These are phyloP conservation scores for Arge pagana DNA, from an alignment of 2,888 invertebrate genomes.

Conservation along the genomic window DNA sequence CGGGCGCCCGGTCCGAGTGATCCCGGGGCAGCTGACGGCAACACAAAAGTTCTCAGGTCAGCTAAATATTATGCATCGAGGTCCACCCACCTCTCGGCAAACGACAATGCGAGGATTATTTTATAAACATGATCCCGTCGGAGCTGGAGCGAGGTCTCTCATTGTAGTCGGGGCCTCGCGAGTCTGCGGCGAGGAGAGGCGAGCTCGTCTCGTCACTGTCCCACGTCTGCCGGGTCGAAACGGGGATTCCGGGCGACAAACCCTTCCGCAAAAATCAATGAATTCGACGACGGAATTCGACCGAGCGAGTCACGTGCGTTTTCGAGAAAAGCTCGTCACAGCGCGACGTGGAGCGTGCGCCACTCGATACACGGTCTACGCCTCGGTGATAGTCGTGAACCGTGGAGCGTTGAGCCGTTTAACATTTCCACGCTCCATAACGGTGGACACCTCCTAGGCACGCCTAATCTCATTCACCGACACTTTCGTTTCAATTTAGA, in stretches of 20 bases:
- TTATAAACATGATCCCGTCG: constrained; percentile 50
- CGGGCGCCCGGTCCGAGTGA: constrained; percentile 31
- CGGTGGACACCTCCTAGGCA: constrained; percentile 4
- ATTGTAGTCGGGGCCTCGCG: too few relatives aligned
- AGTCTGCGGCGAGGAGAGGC: too few relatives aligned
- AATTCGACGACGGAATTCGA: constrained; percentile 10
- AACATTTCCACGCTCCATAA: constrained; percentile 24
- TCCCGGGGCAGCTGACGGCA: constrained; percentile 46
- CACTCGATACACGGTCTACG: constrained; percentile 1
- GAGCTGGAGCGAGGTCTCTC: too few relatives aligned
- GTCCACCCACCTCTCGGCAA: constrained; percentile 29
- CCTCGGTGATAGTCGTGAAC: background rate
- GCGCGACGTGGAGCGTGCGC: background rate
- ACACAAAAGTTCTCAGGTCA: constrained; percentile 47
- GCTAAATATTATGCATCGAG: constrained; percentile 37
- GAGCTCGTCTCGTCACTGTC: too few relatives aligned
- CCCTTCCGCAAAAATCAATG: too few relatives aligned
- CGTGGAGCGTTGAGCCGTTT: constrained; percentile 15
- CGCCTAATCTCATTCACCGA: constrained; percentile 11
- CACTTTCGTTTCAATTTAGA: constrained; percentile 18
- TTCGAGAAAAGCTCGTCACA: too few relatives aligned
- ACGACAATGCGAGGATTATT: constrained; percentile 49
- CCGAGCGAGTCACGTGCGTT: constrained; percentile 22
- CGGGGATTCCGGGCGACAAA: background rate
- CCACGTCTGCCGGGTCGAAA: background rate